Conservation (phyloP, 1,140 invertebrate species). For the Cherax destructor region DNA sequence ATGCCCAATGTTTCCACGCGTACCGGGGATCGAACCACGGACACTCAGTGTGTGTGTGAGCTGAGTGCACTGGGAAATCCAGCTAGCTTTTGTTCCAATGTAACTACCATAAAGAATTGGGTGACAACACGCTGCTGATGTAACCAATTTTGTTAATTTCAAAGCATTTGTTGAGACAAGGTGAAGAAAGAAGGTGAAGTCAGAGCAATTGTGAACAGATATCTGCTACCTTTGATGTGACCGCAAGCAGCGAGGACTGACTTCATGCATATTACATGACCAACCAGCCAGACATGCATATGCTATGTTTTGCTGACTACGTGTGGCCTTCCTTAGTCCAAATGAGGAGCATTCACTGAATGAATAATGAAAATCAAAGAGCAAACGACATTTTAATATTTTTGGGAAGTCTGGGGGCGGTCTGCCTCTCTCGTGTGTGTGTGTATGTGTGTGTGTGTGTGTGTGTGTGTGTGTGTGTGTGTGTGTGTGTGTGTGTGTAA, state of each 20-base stretch:
- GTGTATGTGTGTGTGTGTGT: neutral
- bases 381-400: slow-evolving; percentile 7
- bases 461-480: neutral
- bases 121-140: too few relatives aligned
- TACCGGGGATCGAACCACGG: too few relatives aligned
- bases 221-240: neutral
- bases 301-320: neutral
- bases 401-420: neutral
- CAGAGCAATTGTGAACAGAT: too few relatives aligned
- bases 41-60: too few relatives aligned
- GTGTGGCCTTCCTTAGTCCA: neutral
- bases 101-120: too few relatives aligned
- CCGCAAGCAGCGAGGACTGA: neutral
- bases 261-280: neutral
- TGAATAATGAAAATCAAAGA: slow-evolving; percentile 1
- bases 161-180: too few relatives aligned
- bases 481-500: neutral
- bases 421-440: neutral
- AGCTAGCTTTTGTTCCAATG: too few relatives aligned
- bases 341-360: slow-evolving; percentile 5
- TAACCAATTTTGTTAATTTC: too few relatives aligned
- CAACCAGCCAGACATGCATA: neutral
- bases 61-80: too few relatives aligned
- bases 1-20: too few relatives aligned
- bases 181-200: too few relatives aligned